These are phyloP conservation scores for Syrista parreyssii DNA, from an alignment of 2,888 invertebrate species.

Conservation along the genomic window DNA sequence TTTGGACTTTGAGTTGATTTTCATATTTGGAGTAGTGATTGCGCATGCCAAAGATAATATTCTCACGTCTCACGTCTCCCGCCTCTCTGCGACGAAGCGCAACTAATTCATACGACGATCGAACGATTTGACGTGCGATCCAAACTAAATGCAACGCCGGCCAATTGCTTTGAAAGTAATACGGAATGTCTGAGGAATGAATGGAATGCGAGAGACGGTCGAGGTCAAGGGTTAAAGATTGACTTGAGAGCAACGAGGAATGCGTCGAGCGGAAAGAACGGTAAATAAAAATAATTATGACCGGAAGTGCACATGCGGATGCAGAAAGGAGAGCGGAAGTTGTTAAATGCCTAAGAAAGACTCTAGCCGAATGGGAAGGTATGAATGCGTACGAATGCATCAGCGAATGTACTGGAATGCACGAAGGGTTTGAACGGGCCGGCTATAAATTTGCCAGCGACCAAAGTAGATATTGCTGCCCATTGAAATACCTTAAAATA, in stretches of 20 bases:
- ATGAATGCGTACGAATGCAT: not conserved
- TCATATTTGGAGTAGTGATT: slow-evolving; percentile 66
- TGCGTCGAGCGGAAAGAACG: not conserved
- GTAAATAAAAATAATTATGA: not conserved
- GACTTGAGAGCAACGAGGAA: too few relatives aligned
- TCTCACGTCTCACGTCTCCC: slow-evolving; percentile 62
- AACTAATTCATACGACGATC: slow-evolving; percentile 49
- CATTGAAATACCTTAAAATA: slow-evolving; percentile 43
- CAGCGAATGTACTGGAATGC: not conserved
- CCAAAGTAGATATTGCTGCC: slow-evolving; percentile 46
- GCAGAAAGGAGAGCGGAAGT: not conserved
- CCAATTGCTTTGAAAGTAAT: not conserved
- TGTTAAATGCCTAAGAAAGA: not conserved
- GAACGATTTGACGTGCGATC: slow-evolving; percentile 36
- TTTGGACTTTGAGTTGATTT: slow-evolving; percentile 61
- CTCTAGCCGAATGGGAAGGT: not conserved
- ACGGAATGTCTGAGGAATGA: not conserved
- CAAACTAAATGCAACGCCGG: not conserved
- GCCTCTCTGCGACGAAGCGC: slow-evolving; percentile 63
- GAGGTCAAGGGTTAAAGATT: not conserved
- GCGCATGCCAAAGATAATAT: slow-evolving; percentile 64
- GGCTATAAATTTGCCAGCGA: slow-evolving; percentile 35
- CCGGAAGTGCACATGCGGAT: not conserved
- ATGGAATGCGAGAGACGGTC: not conserved
- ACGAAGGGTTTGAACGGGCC: slow-evolving; percentile 33